These are phyloP conservation scores for Quadroppia sp. DNA, from an alignment of 2,888 invertebrate species.

Conservation along the genomic window DNA sequence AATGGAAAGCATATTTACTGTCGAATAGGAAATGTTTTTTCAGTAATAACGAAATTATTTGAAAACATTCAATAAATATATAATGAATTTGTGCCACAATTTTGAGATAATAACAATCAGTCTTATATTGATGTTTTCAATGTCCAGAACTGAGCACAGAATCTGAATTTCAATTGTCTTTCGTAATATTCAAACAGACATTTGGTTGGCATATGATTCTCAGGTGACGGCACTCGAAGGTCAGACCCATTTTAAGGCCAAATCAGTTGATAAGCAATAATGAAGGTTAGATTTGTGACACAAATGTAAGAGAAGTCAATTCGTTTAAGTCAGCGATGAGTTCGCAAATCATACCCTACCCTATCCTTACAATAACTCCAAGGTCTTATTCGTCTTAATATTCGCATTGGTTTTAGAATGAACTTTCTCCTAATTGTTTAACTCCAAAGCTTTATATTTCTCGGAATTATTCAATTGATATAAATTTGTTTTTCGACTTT, in stretches of 20 bases:
- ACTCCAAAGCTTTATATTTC: too few species aligned
- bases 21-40: conserved; percentile 1
- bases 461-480: too few species aligned
- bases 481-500: too few species aligned
- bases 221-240: conserved; percentile 32
- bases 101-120: too few species aligned
- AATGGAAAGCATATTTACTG: neutral
- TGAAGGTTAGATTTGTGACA: conserved; percentile 36
- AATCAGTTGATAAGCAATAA: conserved; percentile 26
- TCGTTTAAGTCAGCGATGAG: conserved; percentile 16
- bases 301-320: neutral
- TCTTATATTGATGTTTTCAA: too few species aligned
- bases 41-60: too few species aligned
- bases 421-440: too few species aligned
- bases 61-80: too few species aligned
- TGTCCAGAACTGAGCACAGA: too few species aligned
- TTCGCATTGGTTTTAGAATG: too few species aligned
- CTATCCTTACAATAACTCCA: conserved; percentile 28
- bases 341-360: conserved; percentile 12
- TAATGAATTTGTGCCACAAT: too few species aligned
- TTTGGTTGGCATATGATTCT: conserved; percentile 15
- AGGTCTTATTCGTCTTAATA: conserved; percentile 16
- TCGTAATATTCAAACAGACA: neutral
- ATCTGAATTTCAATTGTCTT: too few species aligned
- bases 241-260: conserved; percentile 23